A percentile compares a stretch with the other conserved stretches of the same genome.
These are phyloP conservation scores for Lycorma delicatula DNA, from an alignment of 1,140 invertebrate genomes.

Conservation along the genomic window DNA sequence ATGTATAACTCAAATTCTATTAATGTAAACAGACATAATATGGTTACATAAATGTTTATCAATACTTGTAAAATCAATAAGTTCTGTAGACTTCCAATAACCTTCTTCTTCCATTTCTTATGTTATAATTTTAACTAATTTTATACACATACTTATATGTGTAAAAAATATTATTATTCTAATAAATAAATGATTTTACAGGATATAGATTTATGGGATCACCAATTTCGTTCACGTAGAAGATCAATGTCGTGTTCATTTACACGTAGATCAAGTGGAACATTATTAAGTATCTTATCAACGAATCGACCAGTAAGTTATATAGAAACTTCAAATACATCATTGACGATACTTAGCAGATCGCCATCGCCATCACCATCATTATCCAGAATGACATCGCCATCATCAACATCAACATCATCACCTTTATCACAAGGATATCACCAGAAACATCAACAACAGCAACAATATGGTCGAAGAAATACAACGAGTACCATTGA, in stretches of 20 bases:
- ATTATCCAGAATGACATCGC: neutral
- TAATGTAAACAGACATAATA: neutral
- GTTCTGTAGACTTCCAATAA: neutral
- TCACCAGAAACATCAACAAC: too few relatives aligned
- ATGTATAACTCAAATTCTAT: too few relatives aligned
- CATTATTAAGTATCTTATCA: neutral
- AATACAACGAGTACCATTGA: too few relatives aligned
- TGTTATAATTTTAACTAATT: neutral
- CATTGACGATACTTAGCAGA: neutral
- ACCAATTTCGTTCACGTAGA: slow-evolving; percentile 2
- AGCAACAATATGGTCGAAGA: too few relatives aligned
- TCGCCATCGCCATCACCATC: neutral
- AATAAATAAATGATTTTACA: neutral
- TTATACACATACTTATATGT: neutral
- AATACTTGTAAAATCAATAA: neutral
- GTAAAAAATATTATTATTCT: neutral
- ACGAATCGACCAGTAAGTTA: slow-evolving; percentile 6
- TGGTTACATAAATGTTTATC: neutral
- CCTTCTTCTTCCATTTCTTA: too few relatives aligned
- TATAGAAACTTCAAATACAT: slow-evolving; percentile 1
- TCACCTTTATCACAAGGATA: too few relatives aligned
- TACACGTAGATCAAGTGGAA: slow-evolving; percentile 1
- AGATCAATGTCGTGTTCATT: slow-evolving; percentile 14
- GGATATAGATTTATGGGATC: slow-evolving; percentile 7
- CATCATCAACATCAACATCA: neutral